Evolutionary conservation across 2,888 invertebrate genomes (phyloP), one percentile per base, ranked within the genome.

Genomic region (Leucoma salicis): DNA sequence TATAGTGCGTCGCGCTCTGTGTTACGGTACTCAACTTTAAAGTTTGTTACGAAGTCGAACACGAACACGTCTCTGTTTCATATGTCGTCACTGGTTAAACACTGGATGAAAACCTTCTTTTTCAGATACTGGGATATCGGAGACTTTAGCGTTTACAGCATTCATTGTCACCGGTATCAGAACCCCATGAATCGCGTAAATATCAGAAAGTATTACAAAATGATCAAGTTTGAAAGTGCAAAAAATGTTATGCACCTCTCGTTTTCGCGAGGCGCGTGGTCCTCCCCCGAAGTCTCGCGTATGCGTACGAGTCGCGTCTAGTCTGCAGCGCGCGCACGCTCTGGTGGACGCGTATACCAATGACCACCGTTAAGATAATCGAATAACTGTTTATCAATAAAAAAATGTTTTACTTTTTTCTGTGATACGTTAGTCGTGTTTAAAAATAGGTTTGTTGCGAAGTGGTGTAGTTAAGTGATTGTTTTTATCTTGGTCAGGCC

Each of bases 231-330:
- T 48, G 47, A 34, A 41, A 36, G 36, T 31, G 28, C 15, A 45
- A 63, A 74, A 74, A 76, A 66, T 65, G 75, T 77, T 72, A 53
- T 35, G 45, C 43, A 51, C 65, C 49, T 52, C 73, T 72, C 32
- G 52, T 47, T 44, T 57, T 53, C 39, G 54, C 61, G 61, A 55
- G 49, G 57, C 52, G 44, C 52, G 39, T 33, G 46, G 51, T 49
- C 45, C 24, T 14, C n/a, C n/a, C n/a, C n/a, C n/a, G n/a, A n/a
- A n/a, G n/a, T n/a, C 12, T 65, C 54, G 56, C 58, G 66, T 49
- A 51, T 55, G 61, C 55, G 49, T 52, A 50, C 13, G 29, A 13
- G 29, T 29, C 55, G 51, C 62, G 50, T 43, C 45, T 62, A 66
- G 66, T 68, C 53, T 50, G 55, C 51, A 48, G 59, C 68, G 73